Evolutionary conservation across 2,888 invertebrate species (phyloP).

Genomic region (Ectemnius lituratus): DNA sequence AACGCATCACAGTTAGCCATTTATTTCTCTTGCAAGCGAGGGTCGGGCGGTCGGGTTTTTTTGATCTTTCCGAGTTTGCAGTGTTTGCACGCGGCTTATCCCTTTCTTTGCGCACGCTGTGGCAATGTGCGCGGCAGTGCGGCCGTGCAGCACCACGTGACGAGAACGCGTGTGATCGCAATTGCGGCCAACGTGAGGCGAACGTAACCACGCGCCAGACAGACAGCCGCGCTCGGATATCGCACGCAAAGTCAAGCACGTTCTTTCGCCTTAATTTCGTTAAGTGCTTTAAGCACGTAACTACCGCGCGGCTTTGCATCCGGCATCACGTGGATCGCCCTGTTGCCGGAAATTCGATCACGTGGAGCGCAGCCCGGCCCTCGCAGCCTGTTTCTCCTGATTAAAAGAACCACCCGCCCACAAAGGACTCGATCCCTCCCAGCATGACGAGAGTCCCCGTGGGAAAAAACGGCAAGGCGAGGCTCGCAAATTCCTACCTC

Average conservation of each 20-base stretch:
- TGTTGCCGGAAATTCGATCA: conserved; percentile 40
- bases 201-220: conserved; percentile 29
- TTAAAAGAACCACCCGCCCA: conserved; percentile 1
- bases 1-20: no score
- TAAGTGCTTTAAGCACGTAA: conserved; percentile 50
- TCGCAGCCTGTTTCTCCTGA: neutral
- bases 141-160: conserved; percentile 43
- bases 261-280: conserved; percentile 49
- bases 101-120: conserved; percentile 11
- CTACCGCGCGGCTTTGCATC: conserved; percentile 28
- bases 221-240: conserved; percentile 25
- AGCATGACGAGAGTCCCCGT: no score
- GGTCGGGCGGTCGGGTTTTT: neutral
- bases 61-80: neutral
- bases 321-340: conserved; percentile 32
- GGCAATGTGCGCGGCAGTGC: neutral
- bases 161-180: conserved; percentile 32
- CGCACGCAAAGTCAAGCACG: conserved; percentile 38
- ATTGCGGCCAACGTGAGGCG: conserved; percentile 48
- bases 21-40: no score
- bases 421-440: no score
- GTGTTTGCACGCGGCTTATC: neutral
- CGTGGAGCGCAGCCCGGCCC: conserved; percentile 21
- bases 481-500: no score
- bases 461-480: no score